Evolutionary conservation across 2,113 vertebrate species (phyloP).

Genomic region (Chauna torquata): DNA sequence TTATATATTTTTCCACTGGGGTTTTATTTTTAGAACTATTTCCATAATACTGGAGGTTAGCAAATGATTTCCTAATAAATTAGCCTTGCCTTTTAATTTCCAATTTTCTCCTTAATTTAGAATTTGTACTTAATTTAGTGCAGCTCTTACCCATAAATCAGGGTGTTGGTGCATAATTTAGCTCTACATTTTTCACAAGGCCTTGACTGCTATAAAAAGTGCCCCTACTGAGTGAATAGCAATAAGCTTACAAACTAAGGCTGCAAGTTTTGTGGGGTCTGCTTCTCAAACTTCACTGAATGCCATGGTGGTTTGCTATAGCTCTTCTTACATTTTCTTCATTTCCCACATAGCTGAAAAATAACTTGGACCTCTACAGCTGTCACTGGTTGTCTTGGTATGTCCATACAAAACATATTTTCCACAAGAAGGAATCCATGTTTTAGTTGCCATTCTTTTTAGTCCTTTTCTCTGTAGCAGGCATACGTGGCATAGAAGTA

Average conservation of each 20-base stretch:
- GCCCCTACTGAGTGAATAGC: not conserved
- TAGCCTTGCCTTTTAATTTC: slow-evolving; percentile 58
- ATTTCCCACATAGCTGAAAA: not conserved
- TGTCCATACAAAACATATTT: not conserved
- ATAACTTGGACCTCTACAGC: not conserved
- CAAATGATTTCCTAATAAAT: slow-evolving; percentile 50
- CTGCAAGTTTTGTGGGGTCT: not conserved
- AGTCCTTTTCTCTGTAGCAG: not conserved
- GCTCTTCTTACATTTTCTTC: not conserved
- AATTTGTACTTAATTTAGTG: slow-evolving; percentile 60
- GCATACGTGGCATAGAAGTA: not conserved
- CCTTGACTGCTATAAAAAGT: not conserved
- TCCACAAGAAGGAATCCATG: not conserved
- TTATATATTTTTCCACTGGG: slow-evolving; percentile 32
- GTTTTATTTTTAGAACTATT: slow-evolving; percentile 55
- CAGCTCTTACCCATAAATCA: slow-evolving; percentile 28
- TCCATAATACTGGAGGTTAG: slow-evolving; percentile 35
- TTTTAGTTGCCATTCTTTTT: not conserved
- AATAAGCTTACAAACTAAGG: not conserved
- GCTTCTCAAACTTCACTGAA: not conserved
- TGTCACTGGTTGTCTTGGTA: fast-evolving
- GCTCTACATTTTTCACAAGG: slow-evolving; percentile 18
- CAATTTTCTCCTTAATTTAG: slow-evolving; percentile 49
- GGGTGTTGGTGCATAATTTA: slow-evolving; percentile 37
- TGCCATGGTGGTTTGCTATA: not conserved